A percentile compares a stretch with the other conserved stretches of the same genome.
Evolutionary conservation across 1,140 invertebrate genomes (phyloP).

Genomic region (Tetragonula clypearis): DNA sequence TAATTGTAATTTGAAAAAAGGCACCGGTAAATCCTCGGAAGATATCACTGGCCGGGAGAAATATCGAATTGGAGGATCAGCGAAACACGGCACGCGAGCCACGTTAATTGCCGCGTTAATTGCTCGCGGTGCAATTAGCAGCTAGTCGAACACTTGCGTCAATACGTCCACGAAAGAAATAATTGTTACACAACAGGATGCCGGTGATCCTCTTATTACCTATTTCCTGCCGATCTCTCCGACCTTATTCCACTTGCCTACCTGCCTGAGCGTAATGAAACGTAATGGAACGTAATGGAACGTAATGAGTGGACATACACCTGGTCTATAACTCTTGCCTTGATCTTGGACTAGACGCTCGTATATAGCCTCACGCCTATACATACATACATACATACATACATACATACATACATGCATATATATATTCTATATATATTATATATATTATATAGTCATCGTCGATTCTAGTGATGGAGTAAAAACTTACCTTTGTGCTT

Average conservation of each 20-base stretch:
- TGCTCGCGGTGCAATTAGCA: conserved; percentile 39
- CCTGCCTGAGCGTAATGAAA: conserved; percentile 59
- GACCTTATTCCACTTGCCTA: conserved; percentile 44
- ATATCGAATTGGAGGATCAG: not conserved
- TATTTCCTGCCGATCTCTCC: conserved; percentile 59
- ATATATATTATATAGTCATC: too few relatives aligned
- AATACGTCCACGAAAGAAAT: conserved; percentile 27
- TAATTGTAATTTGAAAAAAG: not conserved
- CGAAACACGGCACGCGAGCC: not conserved
- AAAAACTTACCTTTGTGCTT: too few relatives aligned
- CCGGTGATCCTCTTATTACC: conserved; percentile 57
- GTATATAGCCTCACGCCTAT: not conserved
- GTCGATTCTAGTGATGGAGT: too few relatives aligned
- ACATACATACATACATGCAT: too few relatives aligned
- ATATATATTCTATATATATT: too few relatives aligned
- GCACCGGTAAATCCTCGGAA: not conserved
- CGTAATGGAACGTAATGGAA: conserved; percentile 64
- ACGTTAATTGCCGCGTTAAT: conserved; percentile 42
- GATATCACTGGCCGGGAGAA: not conserved
- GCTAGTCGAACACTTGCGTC: conserved; percentile 26
- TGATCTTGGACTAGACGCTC: conserved; percentile 41
- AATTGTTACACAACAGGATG: conserved; percentile 55
- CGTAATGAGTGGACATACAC: conserved; percentile 57
- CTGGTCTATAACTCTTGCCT: conserved; percentile 56
- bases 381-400: too few relatives aligned